phyloP scores from a whole-genome alignment of 2,888 invertebrate genomes.

The Chironomus tentans region DNA sequence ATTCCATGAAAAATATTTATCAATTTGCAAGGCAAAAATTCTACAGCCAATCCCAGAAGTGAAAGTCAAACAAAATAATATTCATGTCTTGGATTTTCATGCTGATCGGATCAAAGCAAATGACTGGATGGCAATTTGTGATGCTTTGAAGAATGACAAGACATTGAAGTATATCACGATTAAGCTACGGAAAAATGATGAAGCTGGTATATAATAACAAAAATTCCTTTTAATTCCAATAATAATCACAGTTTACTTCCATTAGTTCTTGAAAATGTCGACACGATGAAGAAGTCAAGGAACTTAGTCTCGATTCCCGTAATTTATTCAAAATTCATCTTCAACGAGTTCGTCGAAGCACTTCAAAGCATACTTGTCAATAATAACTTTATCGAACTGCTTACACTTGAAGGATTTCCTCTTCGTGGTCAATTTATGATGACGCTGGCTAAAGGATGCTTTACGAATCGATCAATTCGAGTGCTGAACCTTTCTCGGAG shows the following conservation, averaged over 20 bases:
- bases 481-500: conserved; percentile 60
- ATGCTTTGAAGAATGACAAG: conserved; percentile 60
- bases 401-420: conserved; percentile 65
- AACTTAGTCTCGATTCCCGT: conserved; percentile 54
- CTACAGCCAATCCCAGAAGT: conserved; percentile 35
- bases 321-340: conserved; percentile 59
- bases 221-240: not conserved
- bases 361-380: conserved; percentile 52
- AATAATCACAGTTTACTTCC: not conserved
- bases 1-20: conserved; percentile 41
- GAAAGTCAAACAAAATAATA: conserved; percentile 40
- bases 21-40: conserved; percentile 40
- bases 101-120: conserved; percentile 65
- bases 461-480: conserved; percentile 54
- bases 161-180: conserved; percentile 60
- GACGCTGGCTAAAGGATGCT: conserved; percentile 50
- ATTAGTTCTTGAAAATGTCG: conserved; percentile 40
- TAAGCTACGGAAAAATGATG: conserved; percentile 47
- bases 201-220: conserved; percentile 33
- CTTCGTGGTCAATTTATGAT: conserved; percentile 57
- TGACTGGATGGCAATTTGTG: conserved; percentile 67
- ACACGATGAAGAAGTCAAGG: conserved; percentile 52
- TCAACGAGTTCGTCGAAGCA: conserved; percentile 57
- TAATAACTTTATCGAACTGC: conserved; percentile 50
- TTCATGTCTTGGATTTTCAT: conserved; percentile 55